phyloP scores from a whole-genome alignment of 2,113 vertebrate genomes.

The Ailurus styani region DNA sequence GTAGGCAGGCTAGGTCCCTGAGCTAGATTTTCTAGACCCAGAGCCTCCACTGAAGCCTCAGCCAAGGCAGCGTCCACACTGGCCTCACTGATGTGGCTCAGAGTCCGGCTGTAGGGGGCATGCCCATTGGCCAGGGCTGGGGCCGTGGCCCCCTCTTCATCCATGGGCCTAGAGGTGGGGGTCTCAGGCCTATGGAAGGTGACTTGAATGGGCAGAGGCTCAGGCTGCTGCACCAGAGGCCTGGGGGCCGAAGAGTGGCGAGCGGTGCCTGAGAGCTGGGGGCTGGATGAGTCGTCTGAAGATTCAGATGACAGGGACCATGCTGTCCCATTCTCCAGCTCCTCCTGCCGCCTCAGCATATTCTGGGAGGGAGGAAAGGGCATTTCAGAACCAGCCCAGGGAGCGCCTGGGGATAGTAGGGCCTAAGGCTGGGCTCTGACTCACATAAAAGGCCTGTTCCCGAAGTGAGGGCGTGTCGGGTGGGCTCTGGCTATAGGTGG shows the following conservation, averaged over 20 bases:
- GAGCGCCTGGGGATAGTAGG: neutral
- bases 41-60: slow-evolving; percentile 67
- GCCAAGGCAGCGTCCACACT: slow-evolving; percentile 84
- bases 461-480: slow-evolving; percentile 93
- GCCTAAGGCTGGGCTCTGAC: slow-evolving; percentile 67
- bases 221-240: slow-evolving; percentile 86
- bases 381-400: neutral
- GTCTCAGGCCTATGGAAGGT: slow-evolving; percentile 86
- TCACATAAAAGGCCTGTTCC: slow-evolving; percentile 98
- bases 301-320: slow-evolving; percentile 97
- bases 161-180: slow-evolving; percentile 29
- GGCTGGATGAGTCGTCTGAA: slow-evolving; percentile 94
- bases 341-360: slow-evolving; percentile 91
- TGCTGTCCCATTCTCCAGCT: slow-evolving; percentile 91
- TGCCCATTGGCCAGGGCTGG: slow-evolving; percentile 83
- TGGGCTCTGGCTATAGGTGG: slow-evolving; percentile 94
- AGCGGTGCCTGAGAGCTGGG: slow-evolving; percentile 85
- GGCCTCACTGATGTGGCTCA: slow-evolving; percentile 96
- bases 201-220: slow-evolving; percentile 84
- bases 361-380: slow-evolving; percentile 82
- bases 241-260: slow-evolving; percentile 82
- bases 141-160: slow-evolving; percentile 55
- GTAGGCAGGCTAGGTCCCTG: neutral
- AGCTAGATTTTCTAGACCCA: slow-evolving; percentile 13
- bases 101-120: slow-evolving; percentile 86